phyloP scores from a whole-genome alignment of 2,888 invertebrate species.

The Noctua comes region DNA sequence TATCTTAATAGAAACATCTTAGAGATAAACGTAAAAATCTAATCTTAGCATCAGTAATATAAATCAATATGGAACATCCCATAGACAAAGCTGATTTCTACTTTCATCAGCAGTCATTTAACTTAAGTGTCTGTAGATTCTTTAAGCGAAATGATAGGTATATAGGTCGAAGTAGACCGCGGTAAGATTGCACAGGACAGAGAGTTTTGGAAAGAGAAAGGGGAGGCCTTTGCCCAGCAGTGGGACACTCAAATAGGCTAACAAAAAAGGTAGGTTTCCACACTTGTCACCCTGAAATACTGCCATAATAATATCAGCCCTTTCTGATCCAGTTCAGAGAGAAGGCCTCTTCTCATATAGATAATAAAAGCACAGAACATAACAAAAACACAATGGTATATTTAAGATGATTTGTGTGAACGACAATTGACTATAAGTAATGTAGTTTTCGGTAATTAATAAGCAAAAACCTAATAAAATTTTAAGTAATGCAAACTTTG shows the following conservation, averaged over 20 bases:
- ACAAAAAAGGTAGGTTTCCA: not conserved
- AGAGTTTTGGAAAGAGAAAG: too few relatives aligned
- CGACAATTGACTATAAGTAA: not conserved
- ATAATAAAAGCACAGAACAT: not conserved
- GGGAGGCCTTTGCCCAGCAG: too few relatives aligned
- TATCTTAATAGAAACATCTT: not conserved
- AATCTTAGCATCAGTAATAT: too few relatives aligned
- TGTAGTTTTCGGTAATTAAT: not conserved
- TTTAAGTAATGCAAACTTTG: not conserved
- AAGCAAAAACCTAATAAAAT: not conserved
- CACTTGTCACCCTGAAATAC: not conserved
- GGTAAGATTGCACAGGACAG: too few relatives aligned
- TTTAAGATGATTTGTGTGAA: not conserved
- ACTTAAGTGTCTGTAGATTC: not conserved
- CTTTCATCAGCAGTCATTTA: too few relatives aligned
- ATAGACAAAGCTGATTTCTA: too few relatives aligned
- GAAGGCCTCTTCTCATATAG: not conserved
- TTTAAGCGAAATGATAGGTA: not conserved
- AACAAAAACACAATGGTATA: not conserved
- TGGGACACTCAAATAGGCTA: too few relatives aligned
- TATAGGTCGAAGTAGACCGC: too few relatives aligned
- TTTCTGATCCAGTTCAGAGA: not conserved
- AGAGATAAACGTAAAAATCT: too few relatives aligned
- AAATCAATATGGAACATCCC: too few relatives aligned
- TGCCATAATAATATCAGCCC: not conserved